Base-by-base conservation (phyloP, 2,797 vertebrate species). In the Catharus ustulatus region DNA sequence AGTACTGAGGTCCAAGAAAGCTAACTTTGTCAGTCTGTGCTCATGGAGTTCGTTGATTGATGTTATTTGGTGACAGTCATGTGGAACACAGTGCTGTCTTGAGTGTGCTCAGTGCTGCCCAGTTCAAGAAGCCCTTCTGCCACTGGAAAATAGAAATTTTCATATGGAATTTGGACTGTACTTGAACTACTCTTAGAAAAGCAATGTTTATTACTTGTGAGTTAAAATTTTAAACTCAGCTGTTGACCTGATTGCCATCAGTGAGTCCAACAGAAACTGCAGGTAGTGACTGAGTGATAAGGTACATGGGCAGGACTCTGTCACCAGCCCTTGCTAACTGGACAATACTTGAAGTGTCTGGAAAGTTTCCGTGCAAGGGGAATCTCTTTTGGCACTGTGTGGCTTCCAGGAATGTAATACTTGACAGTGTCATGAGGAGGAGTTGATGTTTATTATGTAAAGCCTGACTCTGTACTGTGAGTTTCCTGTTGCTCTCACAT, bases 191-290 rank as follows among this genome's bases (percentile, higher is more conserved):
- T 86, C 42, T 14, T 73, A 79, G 55, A 69, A 89, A 66, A 89
- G 52, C 21, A 49, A 8, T 1, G 1, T 78, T 93, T 93, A 69
- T 34, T 87, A 30, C 45, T 55, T 73, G 5, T 1, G 1, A 81
- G 92, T 96, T 96, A 20, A 92, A 93, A 62, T 85, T 85, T 93
- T 94, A 23, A 96, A 84, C 84, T 78, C 3, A 1, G 15, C 73
- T 91, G 15, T 95, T 87, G 59, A 40, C 30, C 66, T 89, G 30
- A 84, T 92, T 84, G 91, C 42, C 32, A 19, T 52, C 55, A 76
- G 40, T 61, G 76, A 88, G 38, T 88, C 55, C 46, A 69, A 48
- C 12, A 95, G 83, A 95, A 91, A 89, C 29, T 89, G 73, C 66
- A 84, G 66, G 73, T 79, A 57, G 79, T 91, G 62, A 71, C 66